Base-by-base conservation (phyloP, 2,888 invertebrate species). In the Luperina nickerlii region DNA sequence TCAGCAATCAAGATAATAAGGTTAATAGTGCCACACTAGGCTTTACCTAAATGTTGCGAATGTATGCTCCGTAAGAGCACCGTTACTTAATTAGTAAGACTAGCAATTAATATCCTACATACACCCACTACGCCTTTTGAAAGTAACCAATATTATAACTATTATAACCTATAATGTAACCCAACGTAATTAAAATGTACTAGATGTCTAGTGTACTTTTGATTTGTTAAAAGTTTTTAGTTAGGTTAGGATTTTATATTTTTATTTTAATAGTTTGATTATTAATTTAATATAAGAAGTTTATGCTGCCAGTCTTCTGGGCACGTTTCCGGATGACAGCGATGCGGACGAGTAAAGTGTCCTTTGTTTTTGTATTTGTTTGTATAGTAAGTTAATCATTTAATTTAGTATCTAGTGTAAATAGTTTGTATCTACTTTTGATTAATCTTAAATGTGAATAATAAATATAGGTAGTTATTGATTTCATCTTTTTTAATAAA, bases 61-160 rank as follows among this genome's bases (percentile, higher is more conserved):
- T 1, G 15, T 27, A 27, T 82, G 54, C 11, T n/a, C n/a, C n/a
- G n/a, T n/a, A 42, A 82, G 15, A 32, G 24, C 27, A 71, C 67
- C 38, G 77, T 77, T 81, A 77, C 67, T 57, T 81, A 45, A 67
- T 81, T 76, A 81, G 66, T 66, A 76, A 42, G 70, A 82, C 42
- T 65, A 57, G 5, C 27, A 81, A 48, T 60, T 48, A 57, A 42
- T 60, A n/a, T 3, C 65, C 48, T 79, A 79, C 27, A 57, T 24
- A 57, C 24, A 68, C 42, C 24, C 0, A 9, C 7, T 8, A 32
- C 15, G 15, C 32, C 32, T 70, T 69, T 62, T 62, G 8, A 27
- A 62, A n/a, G 60, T n/a, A 60, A n/a, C 60, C n/a, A n/a, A 60
- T 60, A 60, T n/a, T n/a, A n/a, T n/a, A 60, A 60, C n/a, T 60